Percentiles rank a stretch among this genome's conserved stretches.
Conservation (phyloP, 2,888 invertebrate species). For the Unio pictorum region DNA sequence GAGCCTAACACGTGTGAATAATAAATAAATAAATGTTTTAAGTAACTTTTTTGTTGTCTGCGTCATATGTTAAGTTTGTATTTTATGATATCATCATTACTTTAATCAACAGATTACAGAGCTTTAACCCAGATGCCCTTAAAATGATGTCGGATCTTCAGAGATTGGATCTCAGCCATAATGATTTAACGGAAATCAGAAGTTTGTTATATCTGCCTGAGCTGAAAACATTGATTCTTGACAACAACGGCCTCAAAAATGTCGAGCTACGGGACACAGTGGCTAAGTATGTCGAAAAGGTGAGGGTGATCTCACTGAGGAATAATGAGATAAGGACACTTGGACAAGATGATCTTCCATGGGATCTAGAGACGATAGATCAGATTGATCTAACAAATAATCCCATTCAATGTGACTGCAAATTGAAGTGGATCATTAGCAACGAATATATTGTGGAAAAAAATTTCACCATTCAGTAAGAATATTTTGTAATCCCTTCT, state of each 20-base stretch:
- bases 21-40: too few relatives aligned
- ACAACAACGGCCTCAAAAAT: slow-evolving; percentile 20
- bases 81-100: too few relatives aligned
- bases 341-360: slow-evolving; percentile 19
- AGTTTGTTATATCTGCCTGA: slow-evolving; percentile 24
- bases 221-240: slow-evolving; percentile 20
- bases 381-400: slow-evolving; percentile 20
- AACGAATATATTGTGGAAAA: background rate
- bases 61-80: too few relatives aligned
- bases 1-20: too few relatives aligned
- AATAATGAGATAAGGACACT: slow-evolving; percentile 27
- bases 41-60: too few relatives aligned
- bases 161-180: slow-evolving; percentile 31
- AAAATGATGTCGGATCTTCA: slow-evolving; percentile 15
- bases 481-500: background rate
- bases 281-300: slow-evolving; percentile 9
- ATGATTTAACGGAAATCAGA: slow-evolving; percentile 17
- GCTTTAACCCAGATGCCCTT: slow-evolving; percentile 7
- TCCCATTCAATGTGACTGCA: slow-evolving; percentile 27
- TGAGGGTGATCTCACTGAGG: slow-evolving; percentile 22
- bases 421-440: slow-evolving; percentile 23
- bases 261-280: slow-evolving; percentile 15
- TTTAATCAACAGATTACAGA: too few relatives aligned
- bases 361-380: slow-evolving; percentile 16
- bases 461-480: slow-evolving; percentile 13